Conservation (phyloP, 2,888 invertebrate species). For the Lepas anatifera region DNA sequence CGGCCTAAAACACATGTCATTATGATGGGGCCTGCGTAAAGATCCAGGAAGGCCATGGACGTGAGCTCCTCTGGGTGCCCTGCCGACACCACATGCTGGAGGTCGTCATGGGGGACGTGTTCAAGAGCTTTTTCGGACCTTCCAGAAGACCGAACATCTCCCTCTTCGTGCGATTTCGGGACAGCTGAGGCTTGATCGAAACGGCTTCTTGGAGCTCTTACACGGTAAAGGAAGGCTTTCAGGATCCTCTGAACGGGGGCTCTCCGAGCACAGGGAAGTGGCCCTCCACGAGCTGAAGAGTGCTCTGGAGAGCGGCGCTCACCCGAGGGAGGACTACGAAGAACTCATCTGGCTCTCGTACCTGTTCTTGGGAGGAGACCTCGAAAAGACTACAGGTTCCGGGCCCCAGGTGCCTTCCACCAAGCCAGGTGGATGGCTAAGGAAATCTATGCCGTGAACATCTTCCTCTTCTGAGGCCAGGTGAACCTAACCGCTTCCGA, state of each 20-base stretch:
- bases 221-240: conserved; percentile 5
- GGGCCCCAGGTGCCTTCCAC: background rate
- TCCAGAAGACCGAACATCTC: background rate
- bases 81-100: conserved; percentile 14
- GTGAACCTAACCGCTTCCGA: too few relatives aligned
- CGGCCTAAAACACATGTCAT: conserved; percentile 11
- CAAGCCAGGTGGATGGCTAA: too few relatives aligned
- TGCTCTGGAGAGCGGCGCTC: conserved; percentile 1
- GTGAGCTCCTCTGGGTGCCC: conserved; percentile 11
- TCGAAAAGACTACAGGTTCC: background rate
- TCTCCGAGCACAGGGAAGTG: background rate
- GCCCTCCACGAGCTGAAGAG: conserved; percentile 9
- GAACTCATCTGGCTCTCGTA: conserved; percentile 7
- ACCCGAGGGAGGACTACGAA: conserved; percentile 13
- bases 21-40: conserved; percentile 6
- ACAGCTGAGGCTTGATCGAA: conserved; percentile 7
- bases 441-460: too few relatives aligned
- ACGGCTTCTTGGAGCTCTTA: background rate
- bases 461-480: too few relatives aligned
- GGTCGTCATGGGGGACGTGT: conserved; percentile 10
- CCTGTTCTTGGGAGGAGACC: background rate
- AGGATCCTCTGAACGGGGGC: background rate
- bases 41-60: background rate
- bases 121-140: background rate
- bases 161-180: conserved; percentile 6